These are phyloP conservation scores for Microplitis mediator DNA, from an alignment of 1,140 invertebrate genomes.

Conservation along the genomic window DNA sequence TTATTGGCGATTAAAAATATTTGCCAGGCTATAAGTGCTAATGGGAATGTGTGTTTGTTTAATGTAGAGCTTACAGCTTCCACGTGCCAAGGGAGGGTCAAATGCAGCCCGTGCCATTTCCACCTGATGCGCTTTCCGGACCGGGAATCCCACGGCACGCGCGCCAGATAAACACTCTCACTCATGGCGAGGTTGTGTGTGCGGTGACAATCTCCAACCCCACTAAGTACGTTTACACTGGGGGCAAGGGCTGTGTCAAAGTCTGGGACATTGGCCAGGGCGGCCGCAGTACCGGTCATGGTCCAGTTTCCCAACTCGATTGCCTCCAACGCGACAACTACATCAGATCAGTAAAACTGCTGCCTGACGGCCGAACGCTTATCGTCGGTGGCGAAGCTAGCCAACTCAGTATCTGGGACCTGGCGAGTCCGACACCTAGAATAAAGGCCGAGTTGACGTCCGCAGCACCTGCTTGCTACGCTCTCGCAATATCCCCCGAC, in stretches of 20 bases:
- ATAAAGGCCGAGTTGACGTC: constrained; percentile 94
- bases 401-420: constrained; percentile 89
- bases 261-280: constrained; percentile 81
- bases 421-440: constrained; percentile 82
- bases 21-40: not conserved
- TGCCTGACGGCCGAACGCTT: constrained; percentile 88
- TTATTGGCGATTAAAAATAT: not conserved
- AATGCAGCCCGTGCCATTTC: constrained; percentile 82
- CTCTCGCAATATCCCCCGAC: constrained; percentile 86
- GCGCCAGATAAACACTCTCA: constrained; percentile 76
- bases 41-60: not conserved
- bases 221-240: constrained; percentile 85
- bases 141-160: constrained; percentile 87
- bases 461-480: constrained; percentile 90
- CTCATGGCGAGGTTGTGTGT: constrained; percentile 86
- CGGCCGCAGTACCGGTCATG: constrained; percentile 65
- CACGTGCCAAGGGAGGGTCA: constrained; percentile 74
- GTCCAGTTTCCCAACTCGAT: constrained; percentile 80
- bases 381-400: constrained; percentile 93
- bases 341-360: constrained; percentile 87
- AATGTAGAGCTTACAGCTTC: constrained; percentile 73
- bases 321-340: constrained; percentile 89
- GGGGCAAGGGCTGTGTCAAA: constrained; percentile 91
- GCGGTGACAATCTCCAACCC: constrained; percentile 86
- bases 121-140: constrained; percentile 87